Base-by-base conservation (phyloP, 2,888 invertebrate genomes). In the Abrostola triplasia region DNA sequence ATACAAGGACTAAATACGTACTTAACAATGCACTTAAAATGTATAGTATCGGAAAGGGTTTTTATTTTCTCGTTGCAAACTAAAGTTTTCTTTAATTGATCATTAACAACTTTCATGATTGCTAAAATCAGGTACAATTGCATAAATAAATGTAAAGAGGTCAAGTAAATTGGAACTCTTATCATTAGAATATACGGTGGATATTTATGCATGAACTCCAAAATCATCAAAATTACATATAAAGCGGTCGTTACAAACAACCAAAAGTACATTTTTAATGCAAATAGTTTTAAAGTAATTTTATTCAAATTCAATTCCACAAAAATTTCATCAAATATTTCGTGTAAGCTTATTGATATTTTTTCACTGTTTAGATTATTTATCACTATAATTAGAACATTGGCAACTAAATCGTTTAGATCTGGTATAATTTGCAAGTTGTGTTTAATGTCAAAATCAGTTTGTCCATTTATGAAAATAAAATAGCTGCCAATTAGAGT, bases 81-180 rank as follows among this genome's bases (percentile, higher is more conserved):
- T 37, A 75, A 52, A 13, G 38, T 57, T 41, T 38, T 56, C 7
- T 52, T 52, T 36, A 77, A 35, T 37, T 70, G 67, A 13, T 53
- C 12, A 44, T 77, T 77, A 36, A 77, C 57, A 8, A 82, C 57
- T 68, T 84, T 88, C 37, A 89, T 65, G 36, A 85, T 41, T 36
- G 84, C 83, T 9, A 85, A 63, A 47, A 88, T 66, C 12, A 89
- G 51, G 60, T 76, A 84, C 9, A 90, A 72, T 64, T 91, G 87
- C 61, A 86, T 64, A 35, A 82, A 67, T 49, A 90, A 80, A 77
- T 91, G 88, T 38, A 80, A 67, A 13, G 81, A 66, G 4, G 85
- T 76, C 36, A 91, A 70, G 77, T 84, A 88, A 8, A 80, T 75
- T 1, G 89, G 90, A 48, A 88, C 82, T 70, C 82, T 83, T 53